Base-by-base conservation (phyloP, 2,888 invertebrate species). In the Agrochola lychnidis region DNA sequence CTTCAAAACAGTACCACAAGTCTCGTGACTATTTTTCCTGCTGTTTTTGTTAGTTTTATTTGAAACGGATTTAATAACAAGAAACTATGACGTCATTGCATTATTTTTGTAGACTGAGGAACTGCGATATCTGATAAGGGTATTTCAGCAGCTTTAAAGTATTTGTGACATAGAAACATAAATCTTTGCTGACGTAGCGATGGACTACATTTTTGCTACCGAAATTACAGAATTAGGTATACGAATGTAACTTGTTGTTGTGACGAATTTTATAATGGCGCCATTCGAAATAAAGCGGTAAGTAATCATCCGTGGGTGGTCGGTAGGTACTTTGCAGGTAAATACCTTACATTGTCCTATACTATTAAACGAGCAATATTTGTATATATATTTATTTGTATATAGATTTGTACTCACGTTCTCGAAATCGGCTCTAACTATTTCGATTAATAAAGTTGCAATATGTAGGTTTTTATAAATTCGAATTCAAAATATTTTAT, bases 61-160 rank as follows among this genome's bases (percentile, higher is more conserved):
- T 82, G 59, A 72, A 83, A 63, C 66, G 67, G 57, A 85, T 78
- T 82, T 70, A 82, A 16, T 59, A 56, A 51, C 42, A 16, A 25
- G 62, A 78, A 81, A 53, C 42, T 56, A 63, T 83, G 83, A 85
- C 83, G 85, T 78, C 63, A 59, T 40, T 36, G 45, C 53, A 62
- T 69, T 72, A 66, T 74, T 81, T 76, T 51, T 83, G 83, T 83
- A 72, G 74, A 82, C 69, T 48, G 62, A 78, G 25, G 69, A 63
- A 74, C 70, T 68, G 42, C 59, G 76, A 85, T 84, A 84, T 86
- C 86, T 83, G 84, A 84, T 87, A 87, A 86, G 70, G 62, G 76
- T 77, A 78, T 82, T 87, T 84, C 14, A 73, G 67, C 40, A 74
- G 84, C 42, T 88, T 81, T 79, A 68, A 67, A 79, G 57, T 78